These are phyloP conservation scores for Channallabes apus DNA, from an alignment of 2,797 vertebrate species.

Conservation along the genomic window DNA sequence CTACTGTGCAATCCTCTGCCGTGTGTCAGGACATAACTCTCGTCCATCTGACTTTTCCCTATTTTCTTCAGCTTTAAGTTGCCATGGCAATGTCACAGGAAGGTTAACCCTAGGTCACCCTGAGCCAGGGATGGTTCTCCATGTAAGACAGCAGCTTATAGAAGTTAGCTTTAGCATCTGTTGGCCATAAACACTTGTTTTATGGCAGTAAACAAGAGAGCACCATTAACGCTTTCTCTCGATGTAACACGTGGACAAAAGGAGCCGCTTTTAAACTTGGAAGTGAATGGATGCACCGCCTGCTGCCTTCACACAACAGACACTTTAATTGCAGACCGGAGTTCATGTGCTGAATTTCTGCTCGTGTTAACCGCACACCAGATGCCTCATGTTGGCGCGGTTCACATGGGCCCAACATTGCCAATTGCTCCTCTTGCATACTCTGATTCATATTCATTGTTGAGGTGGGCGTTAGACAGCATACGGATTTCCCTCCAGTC, in stretches of 20 bases:
- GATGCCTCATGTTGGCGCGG: constrained; percentile 41
- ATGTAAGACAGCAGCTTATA: constrained; percentile 32
- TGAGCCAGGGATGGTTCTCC: constrained; percentile 58
- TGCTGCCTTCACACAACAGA: constrained; percentile 63
- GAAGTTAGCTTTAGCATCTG: constrained; percentile 77
- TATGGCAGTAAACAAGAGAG: constrained; percentile 73
- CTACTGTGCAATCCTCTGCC: constrained; percentile 35
- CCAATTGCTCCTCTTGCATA: constrained; percentile 13
- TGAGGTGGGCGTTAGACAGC: constrained; percentile 22
- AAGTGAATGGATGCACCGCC: constrained; percentile 63
- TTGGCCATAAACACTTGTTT: constrained; percentile 76
- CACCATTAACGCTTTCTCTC: constrained; percentile 56
- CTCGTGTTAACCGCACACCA: constrained; percentile 26
- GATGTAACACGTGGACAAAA: constrained; percentile 63
- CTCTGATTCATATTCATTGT: constrained; percentile 38
- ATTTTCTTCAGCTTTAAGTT: constrained; percentile 69
- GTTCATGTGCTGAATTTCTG: constrained; percentile 47
- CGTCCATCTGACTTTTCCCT: constrained; percentile 65
- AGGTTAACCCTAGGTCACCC: constrained; percentile 74
- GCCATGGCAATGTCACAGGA: constrained; percentile 65
- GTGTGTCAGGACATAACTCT: constrained; percentile 66
- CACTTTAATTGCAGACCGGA: constrained; percentile 57
- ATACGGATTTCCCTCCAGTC: neutral
- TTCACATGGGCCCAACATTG: constrained; percentile 42
- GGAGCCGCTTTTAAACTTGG: constrained; percentile 62